Conservation (phyloP, 2,888 invertebrate genomes). For the Chromoteleia sp. region DNA sequence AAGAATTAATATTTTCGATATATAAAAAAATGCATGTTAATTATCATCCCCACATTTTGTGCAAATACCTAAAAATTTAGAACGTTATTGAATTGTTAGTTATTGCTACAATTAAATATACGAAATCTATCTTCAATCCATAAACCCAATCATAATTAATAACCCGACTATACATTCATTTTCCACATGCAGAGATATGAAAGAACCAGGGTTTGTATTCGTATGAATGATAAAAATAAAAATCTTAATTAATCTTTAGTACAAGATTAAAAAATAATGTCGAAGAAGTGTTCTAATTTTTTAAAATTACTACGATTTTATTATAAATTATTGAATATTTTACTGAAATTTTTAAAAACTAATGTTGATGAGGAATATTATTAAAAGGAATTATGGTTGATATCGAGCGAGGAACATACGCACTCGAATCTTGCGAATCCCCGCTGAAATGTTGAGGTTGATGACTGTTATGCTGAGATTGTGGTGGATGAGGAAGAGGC, state of each 20-base stretch:
- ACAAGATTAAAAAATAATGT: too few relatives aligned
- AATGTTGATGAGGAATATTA: too few relatives aligned
- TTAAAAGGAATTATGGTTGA: not conserved
- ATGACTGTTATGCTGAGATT: slow-evolving; percentile 78
- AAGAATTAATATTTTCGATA: not conserved
- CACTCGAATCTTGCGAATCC: slow-evolving; percentile 90
- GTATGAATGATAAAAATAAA: not conserved
- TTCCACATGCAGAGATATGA: slow-evolving; percentile 27
- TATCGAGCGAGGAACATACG: slow-evolving; percentile 53
- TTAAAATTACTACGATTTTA: not conserved
- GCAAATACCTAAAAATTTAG: not conserved
- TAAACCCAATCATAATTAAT: not conserved
- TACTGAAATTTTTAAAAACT: not conserved
- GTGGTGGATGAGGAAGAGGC: slow-evolving; percentile 79
- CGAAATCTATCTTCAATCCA: not conserved
- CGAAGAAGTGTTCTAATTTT: too few relatives aligned
- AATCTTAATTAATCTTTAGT: not conserved
- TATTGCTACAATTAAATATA: not conserved
- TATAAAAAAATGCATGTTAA: not conserved
- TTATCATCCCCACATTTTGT: not conserved
- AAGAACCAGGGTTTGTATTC: slow-evolving; percentile 9
- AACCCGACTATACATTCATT: not conserved
- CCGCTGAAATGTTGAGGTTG: slow-evolving; percentile 92
- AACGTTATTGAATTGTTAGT: not conserved
- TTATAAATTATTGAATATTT: not conserved